Evolutionary conservation across 2,113 vertebrate species (phyloP).

Genomic region (Sceloporus undulatus): DNA sequence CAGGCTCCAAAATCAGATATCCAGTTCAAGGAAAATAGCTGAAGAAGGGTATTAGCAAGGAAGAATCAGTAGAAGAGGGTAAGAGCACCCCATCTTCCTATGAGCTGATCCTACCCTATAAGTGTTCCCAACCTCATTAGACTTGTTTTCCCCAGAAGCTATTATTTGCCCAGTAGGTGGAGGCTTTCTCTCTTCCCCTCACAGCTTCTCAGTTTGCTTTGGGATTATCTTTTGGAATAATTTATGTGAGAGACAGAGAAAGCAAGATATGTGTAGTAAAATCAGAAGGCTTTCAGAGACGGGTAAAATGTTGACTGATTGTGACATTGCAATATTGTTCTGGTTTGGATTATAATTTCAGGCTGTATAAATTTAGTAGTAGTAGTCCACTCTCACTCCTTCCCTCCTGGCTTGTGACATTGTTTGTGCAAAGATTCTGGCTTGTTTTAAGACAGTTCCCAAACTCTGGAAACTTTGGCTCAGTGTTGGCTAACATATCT

Average conservation of each 20-base stretch:
- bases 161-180: not conserved
- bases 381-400: not conserved
- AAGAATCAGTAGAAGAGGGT: not conserved
- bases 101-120: not conserved
- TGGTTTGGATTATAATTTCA: not conserved
- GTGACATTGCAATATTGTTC: not conserved
- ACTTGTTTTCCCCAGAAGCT: not conserved
- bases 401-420: not conserved
- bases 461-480: not conserved
- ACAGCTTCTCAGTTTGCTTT: not conserved
- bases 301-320: slow-evolving; percentile 10
- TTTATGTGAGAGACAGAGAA: slow-evolving; percentile 2
- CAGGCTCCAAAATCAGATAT: not conserved
- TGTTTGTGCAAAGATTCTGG: not conserved
- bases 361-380: not conserved
- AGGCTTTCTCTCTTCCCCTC: not conserved
- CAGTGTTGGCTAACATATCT: not conserved
- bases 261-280: slow-evolving; percentile 13
- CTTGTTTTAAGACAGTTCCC: not conserved
- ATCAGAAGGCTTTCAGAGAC: not conserved
- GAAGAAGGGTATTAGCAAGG: not conserved
- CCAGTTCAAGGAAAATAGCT: not conserved
- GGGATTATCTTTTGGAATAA: not conserved
- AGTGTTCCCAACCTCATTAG: not conserved
- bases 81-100: not conserved